Base-by-base conservation (phyloP, 2,797 vertebrate species). In the Cetoscarus ocellatus region DNA sequence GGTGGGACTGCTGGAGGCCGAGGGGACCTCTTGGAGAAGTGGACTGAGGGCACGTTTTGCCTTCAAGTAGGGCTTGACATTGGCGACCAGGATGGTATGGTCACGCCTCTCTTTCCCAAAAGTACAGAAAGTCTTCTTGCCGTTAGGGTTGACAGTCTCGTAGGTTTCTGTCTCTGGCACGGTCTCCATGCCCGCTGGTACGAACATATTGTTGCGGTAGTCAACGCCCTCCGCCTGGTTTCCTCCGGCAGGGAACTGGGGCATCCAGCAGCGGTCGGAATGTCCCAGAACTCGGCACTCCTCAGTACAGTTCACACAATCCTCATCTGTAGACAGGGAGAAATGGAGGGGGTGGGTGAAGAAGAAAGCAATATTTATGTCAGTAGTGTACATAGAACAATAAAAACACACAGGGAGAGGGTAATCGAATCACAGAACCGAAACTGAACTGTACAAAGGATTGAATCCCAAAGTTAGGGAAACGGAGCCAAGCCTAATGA, bases 231-330 rank as follows among this genome's bases (percentile, higher is more conserved):
- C 98, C 67, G 97, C 97, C 91, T 98, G 97, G 91, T 96, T 96
- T 92, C 95, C 93, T 43, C 91, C 92, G 73, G 95, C 88, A 17
- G 97, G 96, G 93, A 99, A 99, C 94, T 99, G 97, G 86, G 98
- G 98, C 98, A 99, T 99, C 98, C 98, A 99, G 92, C 98, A 99
- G 88, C 97, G 96, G 94, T 99, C 98, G 64, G 98, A 99, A 94
- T 99, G 98, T 90, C 98, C 98, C 93, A 99, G 96, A 52, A 99
- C 97, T 93, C 97, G 93, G 90, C 98, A 99, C 95, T 99, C 98
- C 80, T 99, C 98, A 56, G 98, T 99, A 87, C 98, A 99, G 87
- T 99, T 99, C 92, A 99, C 93, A 79, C 98, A 99, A 91, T 99
- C 98, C 93, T 99, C 98, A 91, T 99, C 98, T 99, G 95, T 50